Evolutionary conservation across 2,797 vertebrate species (phyloP).

Genomic region (Trachops cirrhosus): DNA sequence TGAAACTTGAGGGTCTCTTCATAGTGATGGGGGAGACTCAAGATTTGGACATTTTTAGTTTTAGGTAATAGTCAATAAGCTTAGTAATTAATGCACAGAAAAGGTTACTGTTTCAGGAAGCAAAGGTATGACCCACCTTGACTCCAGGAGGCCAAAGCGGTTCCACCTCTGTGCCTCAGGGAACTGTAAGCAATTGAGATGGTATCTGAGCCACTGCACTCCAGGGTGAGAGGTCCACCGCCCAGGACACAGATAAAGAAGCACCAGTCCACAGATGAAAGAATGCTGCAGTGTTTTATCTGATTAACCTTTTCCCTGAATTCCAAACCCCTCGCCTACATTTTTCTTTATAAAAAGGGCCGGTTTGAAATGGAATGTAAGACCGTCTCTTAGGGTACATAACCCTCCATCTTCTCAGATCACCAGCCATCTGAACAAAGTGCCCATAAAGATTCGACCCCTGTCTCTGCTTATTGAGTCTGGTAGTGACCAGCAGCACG

Average conservation of each 20-base stretch:
- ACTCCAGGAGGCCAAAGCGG: neutral
- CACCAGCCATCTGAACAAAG: neutral
- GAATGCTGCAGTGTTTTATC: neutral
- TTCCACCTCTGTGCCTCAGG: neutral
- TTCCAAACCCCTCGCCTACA: neutral
- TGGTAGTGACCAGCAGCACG: neutral
- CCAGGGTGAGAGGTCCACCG: neutral
- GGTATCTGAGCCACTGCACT: neutral
- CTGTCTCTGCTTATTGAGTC: neutral
- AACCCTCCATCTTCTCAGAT: neutral
- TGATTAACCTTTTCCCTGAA: neutral
- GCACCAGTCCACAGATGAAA: neutral
- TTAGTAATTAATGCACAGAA: neutral
- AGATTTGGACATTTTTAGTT: neutral
- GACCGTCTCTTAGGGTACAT: neutral
- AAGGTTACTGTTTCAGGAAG: neutral
- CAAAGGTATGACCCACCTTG: neutral
- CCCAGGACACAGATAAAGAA: neutral
- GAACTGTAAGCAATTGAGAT: neutral
- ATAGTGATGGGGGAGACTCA: neutral
- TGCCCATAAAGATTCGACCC: neutral
- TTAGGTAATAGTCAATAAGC: neutral
- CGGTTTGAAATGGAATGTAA: neutral
- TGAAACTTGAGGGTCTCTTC: neutral
- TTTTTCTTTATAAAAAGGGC: neutral